phyloP scores from a whole-genome alignment of 2,888 invertebrate genomes.

The Mimumesa dahlbomi region DNA sequence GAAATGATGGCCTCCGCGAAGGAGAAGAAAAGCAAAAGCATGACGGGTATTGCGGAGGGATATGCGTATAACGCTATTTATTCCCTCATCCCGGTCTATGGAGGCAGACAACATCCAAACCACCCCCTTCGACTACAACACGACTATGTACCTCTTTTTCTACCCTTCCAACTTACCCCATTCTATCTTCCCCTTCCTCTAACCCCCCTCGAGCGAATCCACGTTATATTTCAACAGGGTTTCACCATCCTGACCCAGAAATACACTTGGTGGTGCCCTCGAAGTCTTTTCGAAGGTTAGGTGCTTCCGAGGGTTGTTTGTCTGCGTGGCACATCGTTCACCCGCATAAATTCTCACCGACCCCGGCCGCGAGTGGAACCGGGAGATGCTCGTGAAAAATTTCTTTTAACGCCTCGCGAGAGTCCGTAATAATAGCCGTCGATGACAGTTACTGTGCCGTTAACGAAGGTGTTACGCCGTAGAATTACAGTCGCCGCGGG shows the following conservation, averaged over 20 bases:
- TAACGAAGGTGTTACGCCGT: slow-evolving; percentile 40
- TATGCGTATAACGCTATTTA: slow-evolving; percentile 61
- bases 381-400: slow-evolving; percentile 26
- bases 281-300: slow-evolving; percentile 24
- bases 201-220: slow-evolving; percentile 30
- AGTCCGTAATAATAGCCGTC: slow-evolving; percentile 40
- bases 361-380: neutral
- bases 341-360: slow-evolving; percentile 43
- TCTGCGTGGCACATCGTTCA: neutral
- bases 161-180: slow-evolving; percentile 9
- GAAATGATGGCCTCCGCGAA: slow-evolving; percentile 62
- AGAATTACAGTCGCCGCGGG: slow-evolving; percentile 31
- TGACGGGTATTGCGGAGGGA: slow-evolving; percentile 48
- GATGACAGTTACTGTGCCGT: slow-evolving; percentile 48
- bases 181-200: slow-evolving; percentile 31
- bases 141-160: slow-evolving; percentile 18
- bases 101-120: slow-evolving; percentile 19
- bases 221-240: slow-evolving; percentile 54
- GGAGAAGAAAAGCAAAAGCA: slow-evolving; percentile 60
- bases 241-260: slow-evolving; percentile 68
- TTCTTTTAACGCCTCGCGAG: slow-evolving; percentile 36
- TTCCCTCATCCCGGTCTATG: slow-evolving; percentile 43
- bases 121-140: neutral
- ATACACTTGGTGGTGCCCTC: slow-evolving; percentile 52
- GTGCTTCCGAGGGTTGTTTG: slow-evolving; percentile 7